Base-by-base conservation (phyloP, 2,797 vertebrate genomes). In the Petrocephalus schoutedeni region DNA sequence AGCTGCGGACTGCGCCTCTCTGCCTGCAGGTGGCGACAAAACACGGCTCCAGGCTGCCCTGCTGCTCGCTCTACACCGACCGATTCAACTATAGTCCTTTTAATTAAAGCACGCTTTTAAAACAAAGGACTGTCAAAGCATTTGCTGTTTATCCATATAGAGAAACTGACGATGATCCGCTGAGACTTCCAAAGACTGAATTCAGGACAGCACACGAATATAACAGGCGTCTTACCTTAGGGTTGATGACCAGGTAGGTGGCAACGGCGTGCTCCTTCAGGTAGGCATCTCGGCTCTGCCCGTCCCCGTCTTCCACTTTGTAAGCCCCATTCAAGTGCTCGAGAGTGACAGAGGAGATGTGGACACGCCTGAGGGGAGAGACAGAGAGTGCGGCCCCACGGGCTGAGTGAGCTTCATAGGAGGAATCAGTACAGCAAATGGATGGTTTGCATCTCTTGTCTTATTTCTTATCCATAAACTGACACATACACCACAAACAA, bases 191-290 rank as follows among this genome's bases (percentile, higher is more conserved):
- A 41, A 77, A 77, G 41, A 45, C 41, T 36, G 32, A n/a, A 45
- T 41, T 45, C 71, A n/a, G 36, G 32, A 77, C 16, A 2, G 36
- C 71, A 19, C 36, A 9, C 19, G 19, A 45, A 80, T 6, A 49
- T 49, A 2, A 14, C 16, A 41, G 84, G 14, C 5, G 28, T 86
- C 96, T 93, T 89, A 99, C 98, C 97, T 99, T 98, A n/a, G 98
- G 98, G 93, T 99, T 99, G 95, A 99, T 97, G 91, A 99, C 98
- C 91, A 99, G 96, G 93, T 96, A 98, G 88, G 98, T 99, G 93
- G 97, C 94, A 92, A 99, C 96, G 67, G 96, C 95, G 28, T 99
- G 97, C 85, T 99, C 97, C 87, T 99, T 99, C 91, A 99, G 95
- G 93, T 99, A 99, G 0, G 96, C 96, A 90, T 99, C 98, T 91